A percentile compares a stretch with the other conserved stretches of the same genome.
Evolutionary conservation across 2,888 invertebrate species (phyloP).

Genomic region (Phytoseiulus persimilis): DNA sequence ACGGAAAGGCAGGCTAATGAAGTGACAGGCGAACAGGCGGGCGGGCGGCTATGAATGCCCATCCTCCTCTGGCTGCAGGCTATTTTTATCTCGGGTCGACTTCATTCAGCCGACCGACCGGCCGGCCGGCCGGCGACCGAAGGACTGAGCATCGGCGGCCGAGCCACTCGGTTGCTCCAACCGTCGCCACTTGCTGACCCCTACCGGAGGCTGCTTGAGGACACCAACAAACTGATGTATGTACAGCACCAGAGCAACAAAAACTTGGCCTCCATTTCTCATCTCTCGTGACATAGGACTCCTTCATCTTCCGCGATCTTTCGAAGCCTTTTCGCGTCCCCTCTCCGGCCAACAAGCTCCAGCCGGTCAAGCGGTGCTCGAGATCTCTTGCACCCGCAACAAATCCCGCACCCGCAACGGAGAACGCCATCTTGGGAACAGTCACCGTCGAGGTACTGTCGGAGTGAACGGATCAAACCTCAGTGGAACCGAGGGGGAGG

Average conservation of each 20-base stretch:
- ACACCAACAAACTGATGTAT: neutral
- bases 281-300: neutral
- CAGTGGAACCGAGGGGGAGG: too few species aligned
- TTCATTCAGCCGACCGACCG: neutral
- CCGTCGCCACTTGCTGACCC: neutral
- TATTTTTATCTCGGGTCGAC: neutral
- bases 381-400: too few species aligned
- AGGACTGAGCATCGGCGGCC: too few species aligned
- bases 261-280: neutral
- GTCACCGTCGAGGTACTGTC: too few species aligned
- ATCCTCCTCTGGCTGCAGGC: neutral
- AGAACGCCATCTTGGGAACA: too few species aligned
- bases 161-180: neutral
- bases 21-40: neutral
- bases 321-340: too few species aligned
- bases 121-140: neutral
- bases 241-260: neutral
- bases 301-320: neutral
- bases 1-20: neutral
- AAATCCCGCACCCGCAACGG: too few species aligned
- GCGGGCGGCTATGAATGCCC: neutral
- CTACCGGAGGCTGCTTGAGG: neutral
- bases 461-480: too few species aligned
- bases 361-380: too few species aligned
- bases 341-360: too few species aligned